Base-by-base conservation (phyloP, 2,113 vertebrate species). In the Thryonomys swinderianus region DNA sequence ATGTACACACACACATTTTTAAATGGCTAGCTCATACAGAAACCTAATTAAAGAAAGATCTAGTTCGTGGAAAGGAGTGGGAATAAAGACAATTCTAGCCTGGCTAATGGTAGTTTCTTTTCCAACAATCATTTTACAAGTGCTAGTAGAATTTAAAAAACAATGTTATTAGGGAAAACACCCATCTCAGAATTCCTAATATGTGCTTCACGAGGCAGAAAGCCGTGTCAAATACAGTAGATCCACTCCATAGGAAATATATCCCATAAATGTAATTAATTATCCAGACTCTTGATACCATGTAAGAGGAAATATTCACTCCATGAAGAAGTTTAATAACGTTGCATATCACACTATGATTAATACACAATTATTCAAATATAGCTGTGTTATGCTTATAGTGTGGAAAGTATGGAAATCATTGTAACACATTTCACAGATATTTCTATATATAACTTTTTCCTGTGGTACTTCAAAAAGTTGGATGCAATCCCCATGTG, bases 41-140 rank as follows among this genome's bases (percentile, higher is more conserved):
- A 96, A 88, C 86, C 94, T 92, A 97, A 97, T 96, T 97, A 97
- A 96, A 93, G 78, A 76, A 84, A 84, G 88, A 90, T n/a, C 81
- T 93, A 82, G 85, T n/a, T 93, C 90, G 64, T 83, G 48, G 84
- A 90, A 94, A 86, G 84, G 37, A 45, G 21, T 88, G 8, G 62
- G 59, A 85, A 95, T 32, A 69, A 84, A 93, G 92, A 34, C 53
- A 96, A 48, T 91, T 95, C 85, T 45, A 84, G 74, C 51, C 25
- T 59, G 51, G 89, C 37, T 59, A 48, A 90, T 79, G 73, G 51
- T 93, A 67, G 84, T 82, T 97, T 96, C 81, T 71, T 93, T 66
- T 96, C 94, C 84, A 76, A 93, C 25, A 94, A 73, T 61, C 82
- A 91, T 71, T 97, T 74, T 57, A 71, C 90, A 93, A 90, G 25